These are phyloP conservation scores for Neoseiulus cucumeris DNA, from an alignment of 1,140 invertebrate species.

Conservation along the genomic window DNA sequence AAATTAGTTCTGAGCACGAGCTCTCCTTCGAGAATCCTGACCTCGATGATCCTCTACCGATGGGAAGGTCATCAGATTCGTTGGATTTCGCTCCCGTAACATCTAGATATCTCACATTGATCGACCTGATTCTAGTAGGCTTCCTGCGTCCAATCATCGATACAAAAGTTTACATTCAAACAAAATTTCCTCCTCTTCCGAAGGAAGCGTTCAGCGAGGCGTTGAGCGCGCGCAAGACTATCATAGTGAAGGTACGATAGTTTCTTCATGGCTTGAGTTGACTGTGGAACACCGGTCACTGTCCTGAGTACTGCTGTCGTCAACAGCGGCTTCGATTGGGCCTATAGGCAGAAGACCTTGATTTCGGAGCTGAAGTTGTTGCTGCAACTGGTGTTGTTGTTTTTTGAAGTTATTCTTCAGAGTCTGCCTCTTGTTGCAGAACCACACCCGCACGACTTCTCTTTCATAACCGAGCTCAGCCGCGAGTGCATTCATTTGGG, in stretches of 20 bases:
- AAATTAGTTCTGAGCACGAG: no score
- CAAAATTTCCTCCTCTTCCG: no score
- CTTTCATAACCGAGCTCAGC: constrained; percentile 86
- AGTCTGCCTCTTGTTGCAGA: constrained; percentile 93
- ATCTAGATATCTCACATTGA: no score
- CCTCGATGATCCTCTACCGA: no score
- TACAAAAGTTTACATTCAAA: no score
- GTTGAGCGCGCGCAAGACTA: no score
- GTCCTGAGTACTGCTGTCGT: neutral
- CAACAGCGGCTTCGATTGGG: neutral
- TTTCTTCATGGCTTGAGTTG: neutral
- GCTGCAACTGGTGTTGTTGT: constrained; percentile 22
- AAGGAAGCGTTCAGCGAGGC: no score
- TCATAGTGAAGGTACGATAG: neutral
- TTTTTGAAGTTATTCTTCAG: constrained; percentile 68
- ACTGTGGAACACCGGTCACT: neutral
- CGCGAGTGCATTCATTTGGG: constrained; percentile 82
- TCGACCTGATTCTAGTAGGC: no score
- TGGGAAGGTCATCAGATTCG: no score
- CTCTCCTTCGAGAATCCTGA: no score
- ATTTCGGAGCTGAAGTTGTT: neutral
- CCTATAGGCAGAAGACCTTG: neutral
- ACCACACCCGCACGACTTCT: constrained; percentile 96
- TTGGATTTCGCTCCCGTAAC: no score
- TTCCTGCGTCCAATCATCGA: no score